A percentile compares a stretch with the other conserved stretches of the same genome.
phyloP scores from a whole-genome alignment of 2,113 vertebrate species.

The Ascaphus truei region DNA sequence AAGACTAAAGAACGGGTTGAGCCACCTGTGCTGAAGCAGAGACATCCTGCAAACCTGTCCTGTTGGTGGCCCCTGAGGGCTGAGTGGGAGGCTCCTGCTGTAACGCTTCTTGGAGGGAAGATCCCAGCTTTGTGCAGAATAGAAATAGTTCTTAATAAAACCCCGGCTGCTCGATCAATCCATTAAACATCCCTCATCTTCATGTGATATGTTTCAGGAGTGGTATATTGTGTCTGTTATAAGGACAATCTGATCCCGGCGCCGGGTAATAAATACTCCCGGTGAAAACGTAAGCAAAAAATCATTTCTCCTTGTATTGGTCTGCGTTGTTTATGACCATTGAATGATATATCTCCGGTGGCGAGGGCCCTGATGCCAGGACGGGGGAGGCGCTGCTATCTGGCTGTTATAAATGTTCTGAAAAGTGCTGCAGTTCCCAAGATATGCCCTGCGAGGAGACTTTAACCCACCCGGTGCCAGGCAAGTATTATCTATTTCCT shows the following conservation, averaged over 20 bases:
- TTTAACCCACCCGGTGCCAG: neutral
- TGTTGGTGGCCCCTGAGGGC: no score
- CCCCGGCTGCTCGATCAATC: neutral
- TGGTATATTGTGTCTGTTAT: neutral
- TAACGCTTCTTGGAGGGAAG: neutral
- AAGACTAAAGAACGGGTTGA: no score
- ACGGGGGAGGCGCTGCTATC: neutral
- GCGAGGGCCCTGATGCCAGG: neutral
- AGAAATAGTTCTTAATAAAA: neutral
- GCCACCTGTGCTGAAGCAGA: no score
- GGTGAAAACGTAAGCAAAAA: neutral
- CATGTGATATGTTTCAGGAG: neutral
- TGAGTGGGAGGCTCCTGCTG: no score
- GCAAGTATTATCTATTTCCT: no score
- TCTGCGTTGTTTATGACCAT: neutral
- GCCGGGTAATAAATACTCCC: neutral
- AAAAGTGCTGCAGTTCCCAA: neutral
- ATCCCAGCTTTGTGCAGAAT: neutral
- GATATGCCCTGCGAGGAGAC: neutral
- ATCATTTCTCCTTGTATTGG: neutral
- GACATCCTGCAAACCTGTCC: no score
- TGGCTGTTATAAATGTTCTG: slow-evolving; percentile 6
- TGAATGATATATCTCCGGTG: neutral
- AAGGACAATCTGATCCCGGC: neutral
- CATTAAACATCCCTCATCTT: neutral